Base-by-base conservation (phyloP, 1,140 invertebrate species). In the Ctenoplectra terminalis region DNA sequence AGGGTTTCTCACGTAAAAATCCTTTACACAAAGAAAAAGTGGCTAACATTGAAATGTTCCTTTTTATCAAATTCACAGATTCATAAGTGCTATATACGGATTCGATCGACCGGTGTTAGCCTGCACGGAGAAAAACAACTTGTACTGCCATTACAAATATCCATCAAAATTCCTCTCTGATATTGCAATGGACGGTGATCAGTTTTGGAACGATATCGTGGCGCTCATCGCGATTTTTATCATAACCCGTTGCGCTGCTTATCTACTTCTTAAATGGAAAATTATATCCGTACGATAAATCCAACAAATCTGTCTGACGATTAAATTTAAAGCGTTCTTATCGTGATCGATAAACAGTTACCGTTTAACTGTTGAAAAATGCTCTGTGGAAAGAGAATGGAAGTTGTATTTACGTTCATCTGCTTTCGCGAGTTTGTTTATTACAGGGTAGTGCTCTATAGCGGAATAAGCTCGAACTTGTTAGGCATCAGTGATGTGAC, bases 181-280 rank as follows among this genome's bases (percentile, higher is more conserved):
- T 87, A 96, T 99, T 70, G 96, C 96, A 0, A 97, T 99, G 94
- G 93, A 94, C 1, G 95, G 96, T 0, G 96, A 98, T 90, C 95
- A 96, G 89, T 98, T 98, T 92, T 97, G 96, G 95, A 96, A 96
- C 69, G 97, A 98, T 90, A 94, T 98, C 46, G 94, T 96, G 34
- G 97, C 96, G 0, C 94, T 99, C 1, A 92, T 94, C 63, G 87
- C 95, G 8, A 97, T 97, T 85, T 94, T 98, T 52, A 71, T 98
- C 20, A 81, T 97, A 3, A 94, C 98, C 4, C 95, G 98, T 79
- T 91, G 96, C 4, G 91, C 95, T 1, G 97, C 98, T 23, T 99
- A 97, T 91, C 92, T 97, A 26, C 95, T 98, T 6, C 95, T 99
- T 2, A 95, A 96, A 83, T 98, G 96, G 96, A 97, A 97, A 90